Conservation (phyloP, 64 coral and sea anemone species). For the Dendronephthya gigantea region DNA sequence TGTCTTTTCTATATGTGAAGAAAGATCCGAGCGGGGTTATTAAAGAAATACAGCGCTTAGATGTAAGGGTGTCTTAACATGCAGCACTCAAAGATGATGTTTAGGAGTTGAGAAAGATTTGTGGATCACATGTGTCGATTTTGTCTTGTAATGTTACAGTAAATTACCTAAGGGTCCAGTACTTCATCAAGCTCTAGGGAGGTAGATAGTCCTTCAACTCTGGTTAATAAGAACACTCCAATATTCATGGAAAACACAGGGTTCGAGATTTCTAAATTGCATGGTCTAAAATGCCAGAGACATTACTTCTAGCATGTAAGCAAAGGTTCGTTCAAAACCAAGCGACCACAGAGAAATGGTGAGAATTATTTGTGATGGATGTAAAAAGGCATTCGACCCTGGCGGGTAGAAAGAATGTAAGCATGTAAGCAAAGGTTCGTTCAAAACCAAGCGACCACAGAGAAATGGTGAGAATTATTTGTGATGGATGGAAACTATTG, state of each 20-base stretch:
- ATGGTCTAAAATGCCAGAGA: slow-evolving; percentile 13
- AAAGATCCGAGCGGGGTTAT: no score
- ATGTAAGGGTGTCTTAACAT: no score
- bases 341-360: slow-evolving; percentile 6
- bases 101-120: no score
- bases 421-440: background rate
- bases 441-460: background rate
- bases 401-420: background rate
- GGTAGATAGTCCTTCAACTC: background rate
- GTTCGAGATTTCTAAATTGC: background rate
- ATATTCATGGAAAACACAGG: background rate
- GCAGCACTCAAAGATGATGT: no score
- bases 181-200: background rate
- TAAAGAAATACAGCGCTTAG: no score
- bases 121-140: no score
- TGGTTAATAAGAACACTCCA: background rate
- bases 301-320: background rate
- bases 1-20: no score
- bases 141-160: no score
- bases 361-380: slow-evolving; percentile 12
- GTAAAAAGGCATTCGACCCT: background rate
- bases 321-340: slow-evolving; percentile 7
- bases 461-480: background rate
- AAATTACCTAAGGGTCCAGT: background rate
- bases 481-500: slow-evolving; percentile 9